Base-by-base conservation (phyloP, 2,113 vertebrate species). In the Caranx ignobilis region DNA sequence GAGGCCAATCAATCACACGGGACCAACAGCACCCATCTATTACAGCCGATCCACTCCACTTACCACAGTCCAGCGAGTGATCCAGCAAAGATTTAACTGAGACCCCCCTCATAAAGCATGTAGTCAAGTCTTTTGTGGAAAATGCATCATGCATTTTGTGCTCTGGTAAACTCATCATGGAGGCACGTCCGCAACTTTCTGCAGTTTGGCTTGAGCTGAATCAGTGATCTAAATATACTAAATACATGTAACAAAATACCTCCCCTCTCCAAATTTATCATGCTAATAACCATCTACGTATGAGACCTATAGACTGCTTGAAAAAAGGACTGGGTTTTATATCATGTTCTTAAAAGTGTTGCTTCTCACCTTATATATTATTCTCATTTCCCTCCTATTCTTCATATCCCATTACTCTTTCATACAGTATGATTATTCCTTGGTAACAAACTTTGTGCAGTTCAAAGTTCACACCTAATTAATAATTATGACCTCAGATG, bases 41-140 rank as follows among this genome's bases (percentile, higher is more conserved):
- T 78, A 75, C 10, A 3, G 67, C 66, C 64, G 77, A 90, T 89
- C 84, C 84, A 78, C 82, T 88, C 79, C 79, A 80, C 88, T 89
- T 68, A 82, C 82, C 74, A 35, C 70, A 63, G 39, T 57, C 41
- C 39, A 57, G 39, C 50, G 76, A 67, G 57, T 72, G 84, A 88
- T 81, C 88, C 80, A 45, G 81, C 50, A 16, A 60, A 67, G 39
- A 57, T 68, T 74, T 69, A 55, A 74, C 72, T 2, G 6, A 71
- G 41, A 54, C 65, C 61, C 50, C 50, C 35, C 69, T 64, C 43
- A 63, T 70, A 72, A 85, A 91, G 57, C n/a, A 59, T 48, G 7
- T 0, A 54, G 15, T 60, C 55, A 7, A 47, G 61, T 26, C 55
- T 56, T 69, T 77, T 52, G 72, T 73, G 78, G 73, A 65, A 79